Conservation (phyloP, 1,140 invertebrate species). For the Drosophila simulans region DNA sequence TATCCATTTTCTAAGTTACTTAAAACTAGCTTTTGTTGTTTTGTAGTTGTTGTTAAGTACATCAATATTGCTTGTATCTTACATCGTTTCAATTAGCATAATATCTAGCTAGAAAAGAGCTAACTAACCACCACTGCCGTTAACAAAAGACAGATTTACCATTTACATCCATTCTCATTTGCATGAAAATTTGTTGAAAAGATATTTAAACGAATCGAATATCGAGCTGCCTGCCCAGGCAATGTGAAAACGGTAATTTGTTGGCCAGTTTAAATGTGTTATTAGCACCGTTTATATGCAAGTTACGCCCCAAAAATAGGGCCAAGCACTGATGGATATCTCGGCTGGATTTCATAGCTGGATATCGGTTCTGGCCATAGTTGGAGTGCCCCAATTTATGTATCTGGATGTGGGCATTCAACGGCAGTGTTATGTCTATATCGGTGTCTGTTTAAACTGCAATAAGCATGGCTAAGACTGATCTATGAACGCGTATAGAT, state of each 20-base stretch:
- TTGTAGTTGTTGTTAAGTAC: background rate
- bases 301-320: constrained; percentile 63
- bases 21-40: too few relatives aligned
- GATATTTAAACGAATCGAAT: constrained; percentile 62
- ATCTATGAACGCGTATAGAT: constrained; percentile 57
- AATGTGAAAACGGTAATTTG: constrained; percentile 78
- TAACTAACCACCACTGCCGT: background rate
- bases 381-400: constrained; percentile 69
- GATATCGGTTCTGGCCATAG: constrained; percentile 32
- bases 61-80: too few relatives aligned
- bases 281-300: constrained; percentile 82
- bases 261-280: constrained; percentile 79
- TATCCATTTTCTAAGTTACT: too few relatives aligned
- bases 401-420: constrained; percentile 71
- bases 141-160: constrained; percentile 20
- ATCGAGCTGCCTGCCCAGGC: constrained; percentile 50
- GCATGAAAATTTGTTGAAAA: constrained; percentile 81
- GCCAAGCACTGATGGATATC: constrained; percentile 51
- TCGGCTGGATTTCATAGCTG: constrained; percentile 33
- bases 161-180: constrained; percentile 52
- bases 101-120: background rate
- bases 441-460: constrained; percentile 73
- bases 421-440: constrained; percentile 81
- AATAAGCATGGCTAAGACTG: constrained; percentile 74
- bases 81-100: too few relatives aligned